Evolutionary conservation across 2,113 vertebrate species (phyloP), one percentile per base, ranked within the genome.

Genomic region (Proteles cristata): DNA sequence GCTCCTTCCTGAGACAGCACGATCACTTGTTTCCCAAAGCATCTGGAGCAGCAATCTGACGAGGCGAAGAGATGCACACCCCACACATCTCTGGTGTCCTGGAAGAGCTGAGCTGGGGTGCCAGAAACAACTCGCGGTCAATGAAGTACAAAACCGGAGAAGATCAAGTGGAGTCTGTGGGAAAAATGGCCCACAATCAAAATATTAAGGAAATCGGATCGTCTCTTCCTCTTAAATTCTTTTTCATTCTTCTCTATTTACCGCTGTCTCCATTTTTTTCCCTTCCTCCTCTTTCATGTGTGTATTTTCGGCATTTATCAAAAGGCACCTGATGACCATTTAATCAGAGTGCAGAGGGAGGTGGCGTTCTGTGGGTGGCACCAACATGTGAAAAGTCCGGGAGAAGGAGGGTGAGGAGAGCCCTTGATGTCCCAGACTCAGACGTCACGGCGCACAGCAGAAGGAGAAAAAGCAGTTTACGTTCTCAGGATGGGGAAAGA

Each of bases 321-420:
- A 94, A 96, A 98, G 93, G 96, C 92, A 95, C 71, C 94, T 80
- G 87, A 95, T 93, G 90, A 95, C 73, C 58, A 85, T 83, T 92
- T 93, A 92, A 96, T 97, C 96, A 97, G 82, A 90, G 87, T 43
- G 10, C 68, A 84, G 96, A 89, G 77, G 93, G 79, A 65, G 81
- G 66, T 16, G 4, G 71, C 86, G 74, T 68, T 94, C 86, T 92
- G 76, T 85, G 97, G 82, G 95, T 33, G 68, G 79, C 91, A 97
- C 0, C 92, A n/a, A 73, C 73, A 63, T 71, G 5, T 1, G 76
- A 3, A 4, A 55, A n/a, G 79, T 80, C 48, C 84, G 10, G 69
- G 43, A 80, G 26, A 96, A 85, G 10, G 73, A 94, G 86, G 7
- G 31, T 6, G 31, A 68, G 63, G 53, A 69, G 66, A 93, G 95